A percentile compares a stretch with the other conserved stretches of the same genome.
phyloP scores from a whole-genome alignment of 2,797 vertebrate species.

The Phrynocephalus forsythii region DNA sequence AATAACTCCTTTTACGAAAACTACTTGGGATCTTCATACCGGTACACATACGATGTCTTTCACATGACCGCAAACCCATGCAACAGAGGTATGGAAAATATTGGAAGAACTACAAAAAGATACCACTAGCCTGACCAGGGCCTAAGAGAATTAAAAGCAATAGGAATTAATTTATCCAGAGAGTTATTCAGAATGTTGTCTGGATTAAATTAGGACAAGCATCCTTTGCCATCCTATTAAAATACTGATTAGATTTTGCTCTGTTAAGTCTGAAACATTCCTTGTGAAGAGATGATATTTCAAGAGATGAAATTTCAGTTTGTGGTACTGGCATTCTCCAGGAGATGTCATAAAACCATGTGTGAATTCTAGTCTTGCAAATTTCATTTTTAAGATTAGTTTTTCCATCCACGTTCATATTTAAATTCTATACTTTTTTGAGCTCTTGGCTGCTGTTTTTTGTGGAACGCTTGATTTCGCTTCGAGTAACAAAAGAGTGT shows the following conservation, averaged over 20 bases:
- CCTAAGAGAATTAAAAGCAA: background rate
- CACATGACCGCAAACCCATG: too few relatives aligned
- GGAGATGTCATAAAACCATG: conserved; percentile 12
- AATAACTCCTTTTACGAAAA: too few relatives aligned
- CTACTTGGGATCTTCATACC: too few relatives aligned
- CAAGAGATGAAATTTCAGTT: background rate
- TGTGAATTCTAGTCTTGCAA: background rate
- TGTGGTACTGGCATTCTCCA: background rate
- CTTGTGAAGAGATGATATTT: background rate
- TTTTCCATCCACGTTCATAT: background rate
- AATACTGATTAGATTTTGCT: conserved; percentile 11
- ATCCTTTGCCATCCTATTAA: conserved; percentile 32
- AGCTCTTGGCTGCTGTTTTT: background rate
- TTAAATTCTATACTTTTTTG: background rate
- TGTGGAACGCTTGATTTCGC: conserved; percentile 13
- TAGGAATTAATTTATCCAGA: background rate
- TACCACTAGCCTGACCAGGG: too few relatives aligned
- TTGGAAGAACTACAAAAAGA: too few relatives aligned
- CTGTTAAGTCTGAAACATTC: background rate
- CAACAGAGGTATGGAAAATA: too few relatives aligned
- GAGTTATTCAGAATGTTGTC: conserved; percentile 30
- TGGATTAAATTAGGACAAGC: conserved; percentile 28
- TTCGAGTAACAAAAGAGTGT: background rate
- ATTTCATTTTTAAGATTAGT: conserved; percentile 25
- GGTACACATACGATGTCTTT: too few relatives aligned